Percentiles rank a stretch among this genome's conserved stretches.
phyloP scores from a whole-genome alignment of 2,797 vertebrate genomes.

The Crenuchus spilurus region DNA sequence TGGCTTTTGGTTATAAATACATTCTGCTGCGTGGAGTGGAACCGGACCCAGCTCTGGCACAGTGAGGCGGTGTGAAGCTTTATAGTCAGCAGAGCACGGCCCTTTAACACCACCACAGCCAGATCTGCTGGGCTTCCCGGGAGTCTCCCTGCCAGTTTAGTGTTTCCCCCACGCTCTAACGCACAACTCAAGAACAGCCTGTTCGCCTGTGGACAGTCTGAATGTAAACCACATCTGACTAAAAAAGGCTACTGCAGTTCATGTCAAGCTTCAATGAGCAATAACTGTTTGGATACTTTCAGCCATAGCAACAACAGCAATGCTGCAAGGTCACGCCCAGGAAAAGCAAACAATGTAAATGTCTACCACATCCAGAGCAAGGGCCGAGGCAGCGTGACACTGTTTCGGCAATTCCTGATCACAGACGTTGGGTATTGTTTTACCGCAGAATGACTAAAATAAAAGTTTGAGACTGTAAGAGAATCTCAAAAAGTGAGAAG shows the following conservation, averaged over 20 bases:
- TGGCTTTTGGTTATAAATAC: constrained; percentile 79
- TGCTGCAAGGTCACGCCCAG: background rate
- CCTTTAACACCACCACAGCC: constrained; percentile 1
- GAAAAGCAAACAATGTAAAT: background rate
- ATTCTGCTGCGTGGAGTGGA: constrained; percentile 80
- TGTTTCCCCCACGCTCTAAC: background rate
- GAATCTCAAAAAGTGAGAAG: no score
- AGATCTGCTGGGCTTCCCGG: constrained; percentile 17
- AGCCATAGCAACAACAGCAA: constrained; percentile 15
- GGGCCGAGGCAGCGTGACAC: background rate
- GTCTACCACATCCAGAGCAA: background rate
- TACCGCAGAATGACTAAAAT: no score
- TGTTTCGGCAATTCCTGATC: background rate
- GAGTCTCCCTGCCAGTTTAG: background rate
- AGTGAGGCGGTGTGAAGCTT: constrained; percentile 61
- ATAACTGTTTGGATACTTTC: background rate
- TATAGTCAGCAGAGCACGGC: constrained; percentile 50
- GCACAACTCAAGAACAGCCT: background rate
- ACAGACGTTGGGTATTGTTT: no score
- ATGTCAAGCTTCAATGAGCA: background rate
- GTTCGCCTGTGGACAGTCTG: background rate
- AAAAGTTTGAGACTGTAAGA: no score
- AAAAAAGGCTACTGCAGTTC: background rate
- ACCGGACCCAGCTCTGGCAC: constrained; percentile 72
- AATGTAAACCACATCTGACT: background rate